phyloP scores from a whole-genome alignment of 2,888 invertebrate genomes.

The Iselma pallidipennis region DNA sequence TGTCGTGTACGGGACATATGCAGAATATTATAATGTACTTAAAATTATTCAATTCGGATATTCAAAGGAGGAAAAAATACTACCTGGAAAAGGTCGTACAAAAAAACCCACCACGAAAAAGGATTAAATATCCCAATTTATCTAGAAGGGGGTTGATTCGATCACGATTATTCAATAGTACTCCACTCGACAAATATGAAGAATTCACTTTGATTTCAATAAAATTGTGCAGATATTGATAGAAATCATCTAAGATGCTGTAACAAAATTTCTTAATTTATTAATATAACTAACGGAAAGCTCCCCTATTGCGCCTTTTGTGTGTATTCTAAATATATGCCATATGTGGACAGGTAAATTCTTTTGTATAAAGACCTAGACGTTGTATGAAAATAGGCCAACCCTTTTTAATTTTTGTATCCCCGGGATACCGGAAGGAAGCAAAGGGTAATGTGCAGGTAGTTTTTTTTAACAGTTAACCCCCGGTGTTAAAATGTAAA shows the following conservation, averaged over 20 bases:
- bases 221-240: constrained; percentile 3
- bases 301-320: constrained; percentile 9
- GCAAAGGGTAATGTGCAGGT: constrained; percentile 53
- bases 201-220: constrained; percentile 1
- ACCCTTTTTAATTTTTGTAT: constrained; percentile 47
- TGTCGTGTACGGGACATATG: constrained; percentile 38
- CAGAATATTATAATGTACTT: constrained; percentile 47
- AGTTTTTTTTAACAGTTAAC: constrained; percentile 48
- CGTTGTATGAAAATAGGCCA: constrained; percentile 50
- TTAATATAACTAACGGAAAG: constrained; percentile 17
- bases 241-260: no score
- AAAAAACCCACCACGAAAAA: constrained; percentile 35
- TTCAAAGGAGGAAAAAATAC: constrained; percentile 18
- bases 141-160: constrained; percentile 31
- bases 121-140: constrained; percentile 46
- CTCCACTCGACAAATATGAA: constrained; percentile 35
- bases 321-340: constrained; percentile 39
- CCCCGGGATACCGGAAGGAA: constrained; percentile 53
- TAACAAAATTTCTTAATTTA: background rate
- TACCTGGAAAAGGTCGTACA: constrained; percentile 45
- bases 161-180: constrained; percentile 40
- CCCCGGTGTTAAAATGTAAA: constrained; percentile 40
- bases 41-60: constrained; percentile 41
- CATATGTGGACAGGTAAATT: constrained; percentile 55
- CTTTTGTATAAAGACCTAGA: constrained; percentile 39